Evolutionary conservation across 1,140 invertebrate genomes (phyloP).

Genomic region (Anastrepha obliqua): DNA sequence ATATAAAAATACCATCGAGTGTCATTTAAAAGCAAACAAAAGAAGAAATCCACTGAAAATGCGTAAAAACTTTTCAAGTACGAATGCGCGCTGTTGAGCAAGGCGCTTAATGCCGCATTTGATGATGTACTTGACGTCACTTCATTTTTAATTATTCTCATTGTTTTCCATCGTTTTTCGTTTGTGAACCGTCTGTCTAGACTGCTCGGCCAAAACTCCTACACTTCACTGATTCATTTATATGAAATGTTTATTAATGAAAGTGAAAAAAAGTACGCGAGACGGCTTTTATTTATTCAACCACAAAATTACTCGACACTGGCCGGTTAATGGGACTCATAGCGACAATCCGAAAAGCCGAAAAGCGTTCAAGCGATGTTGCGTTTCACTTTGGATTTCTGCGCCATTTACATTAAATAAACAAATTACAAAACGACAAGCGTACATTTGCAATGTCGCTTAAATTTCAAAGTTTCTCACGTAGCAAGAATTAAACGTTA

Average conservation of each 20-base stretch:
- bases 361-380: not conserved
- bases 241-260: not conserved
- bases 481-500: not conserved
- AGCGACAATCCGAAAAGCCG: not conserved
- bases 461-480: not conserved
- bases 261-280: slow-evolving; percentile 3
- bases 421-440: not conserved
- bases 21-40: not conserved
- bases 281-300: slow-evolving; percentile 20
- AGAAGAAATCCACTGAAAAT: not conserved
- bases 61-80: not conserved
- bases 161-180: not conserved
- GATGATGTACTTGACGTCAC: slow-evolving; percentile 31
- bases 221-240: slow-evolving; percentile 22
- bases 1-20: too few species aligned
- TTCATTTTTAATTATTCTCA: slow-evolving; percentile 20
- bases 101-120: not conserved
- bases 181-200: not conserved
- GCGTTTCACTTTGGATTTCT: not conserved
- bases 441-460: not conserved
- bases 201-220: not conserved
- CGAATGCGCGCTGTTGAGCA: not conserved
- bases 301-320: slow-evolving; percentile 14
- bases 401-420: not conserved
- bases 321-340: not conserved